These are phyloP conservation scores for Toxotes chatareus DNA, from an alignment of 2,113 vertebrate genomes.

Conservation along the genomic window DNA sequence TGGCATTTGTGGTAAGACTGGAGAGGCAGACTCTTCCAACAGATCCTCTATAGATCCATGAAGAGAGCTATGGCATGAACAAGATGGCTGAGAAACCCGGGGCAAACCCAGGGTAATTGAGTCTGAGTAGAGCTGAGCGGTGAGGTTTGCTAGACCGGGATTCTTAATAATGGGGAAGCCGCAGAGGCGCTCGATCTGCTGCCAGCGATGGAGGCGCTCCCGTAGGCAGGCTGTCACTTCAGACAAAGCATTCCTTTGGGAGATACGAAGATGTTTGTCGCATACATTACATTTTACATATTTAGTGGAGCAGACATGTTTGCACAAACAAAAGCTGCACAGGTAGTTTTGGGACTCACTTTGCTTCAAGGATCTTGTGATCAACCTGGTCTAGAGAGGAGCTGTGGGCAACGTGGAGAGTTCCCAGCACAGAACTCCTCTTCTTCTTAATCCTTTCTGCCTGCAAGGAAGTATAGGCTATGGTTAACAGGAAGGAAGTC, in stretches of 20 bases:
- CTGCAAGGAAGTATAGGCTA: conserved; percentile 72
- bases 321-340: neutral
- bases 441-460: conserved; percentile 99
- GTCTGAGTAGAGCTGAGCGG: conserved; percentile 93
- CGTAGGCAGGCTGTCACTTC: conserved; percentile 94
- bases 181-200: conserved; percentile 94
- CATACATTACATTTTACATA: neutral
- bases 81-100: conserved; percentile 88
- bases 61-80: conserved; percentile 86
- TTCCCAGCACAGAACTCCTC: conserved; percentile 94
- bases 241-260: conserved; percentile 90
- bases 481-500: neutral
- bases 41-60: conserved; percentile 89
- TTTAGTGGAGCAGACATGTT: neutral
- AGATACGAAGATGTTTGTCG: conserved; percentile 21
- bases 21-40: conserved; percentile 78
- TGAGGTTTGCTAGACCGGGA: conserved; percentile 90
- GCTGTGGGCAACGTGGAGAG: conserved; percentile 95
- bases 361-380: conserved; percentile 97
- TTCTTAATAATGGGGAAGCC: conserved; percentile 94
- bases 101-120: conserved; percentile 89
- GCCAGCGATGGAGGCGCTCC: conserved; percentile 97
- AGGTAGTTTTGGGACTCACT: conserved; percentile 84
- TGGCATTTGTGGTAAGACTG: conserved; percentile 73
- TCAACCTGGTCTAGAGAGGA: conserved; percentile 97